Conservation (phyloP, 1,140 invertebrate species). For the Rhynchophorus ferrugineus region DNA sequence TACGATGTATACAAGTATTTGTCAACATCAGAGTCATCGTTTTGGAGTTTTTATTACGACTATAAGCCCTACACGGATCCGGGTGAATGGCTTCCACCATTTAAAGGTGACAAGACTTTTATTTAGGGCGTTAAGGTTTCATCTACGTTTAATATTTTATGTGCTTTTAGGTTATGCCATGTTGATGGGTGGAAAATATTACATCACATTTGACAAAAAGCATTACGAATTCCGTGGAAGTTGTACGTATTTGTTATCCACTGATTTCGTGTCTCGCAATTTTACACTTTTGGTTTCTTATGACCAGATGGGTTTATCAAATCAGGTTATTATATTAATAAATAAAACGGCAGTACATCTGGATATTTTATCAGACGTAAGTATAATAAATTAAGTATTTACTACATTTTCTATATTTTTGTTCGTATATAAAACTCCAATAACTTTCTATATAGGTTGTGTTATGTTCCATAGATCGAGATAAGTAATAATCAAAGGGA, state of each 20-base stretch:
- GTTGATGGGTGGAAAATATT: conserved; percentile 61
- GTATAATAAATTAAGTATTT: too few species aligned
- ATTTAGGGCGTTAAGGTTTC: neutral
- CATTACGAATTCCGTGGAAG: conserved; percentile 55
- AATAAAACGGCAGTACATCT: conserved; percentile 38
- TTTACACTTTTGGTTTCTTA: conserved; percentile 44
- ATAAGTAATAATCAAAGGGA: too few species aligned
- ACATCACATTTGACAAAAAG: conserved; percentile 67
- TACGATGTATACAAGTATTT: conserved; percentile 59
- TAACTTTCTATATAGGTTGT: too few species aligned
- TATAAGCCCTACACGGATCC: conserved; percentile 63
- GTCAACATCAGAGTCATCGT: conserved; percentile 58
- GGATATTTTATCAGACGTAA: conserved; percentile 37
- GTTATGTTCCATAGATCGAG: too few species aligned
- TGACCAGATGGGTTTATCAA: conserved; percentile 23
- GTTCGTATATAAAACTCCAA: too few species aligned
- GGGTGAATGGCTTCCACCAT: conserved; percentile 69
- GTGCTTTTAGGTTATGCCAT: conserved; percentile 54
- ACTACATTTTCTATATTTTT: too few species aligned
- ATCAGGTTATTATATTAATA: conserved; percentile 38
- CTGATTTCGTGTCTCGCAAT: conserved; percentile 55
- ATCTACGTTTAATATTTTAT: conserved; percentile 7
- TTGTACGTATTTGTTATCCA: conserved; percentile 60
- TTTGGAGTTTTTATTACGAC: conserved; percentile 68
- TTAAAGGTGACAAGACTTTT: conserved; percentile 53